Base-by-base conservation (phyloP, 2,888 invertebrate genomes). In the Acrocyrtus sp. region DNA sequence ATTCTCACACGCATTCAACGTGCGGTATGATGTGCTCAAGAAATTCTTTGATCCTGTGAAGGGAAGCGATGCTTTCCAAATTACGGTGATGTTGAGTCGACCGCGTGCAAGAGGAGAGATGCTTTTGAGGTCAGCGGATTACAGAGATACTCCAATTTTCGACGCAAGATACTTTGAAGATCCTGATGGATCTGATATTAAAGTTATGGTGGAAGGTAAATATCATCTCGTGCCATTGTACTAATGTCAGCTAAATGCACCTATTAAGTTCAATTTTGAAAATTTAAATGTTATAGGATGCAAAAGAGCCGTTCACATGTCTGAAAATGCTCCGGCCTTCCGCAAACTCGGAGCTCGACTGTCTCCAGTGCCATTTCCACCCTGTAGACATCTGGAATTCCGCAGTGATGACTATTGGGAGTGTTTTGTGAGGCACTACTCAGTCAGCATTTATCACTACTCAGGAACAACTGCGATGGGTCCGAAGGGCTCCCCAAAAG, bases 161-260 rank as follows among this genome's bases (percentile, higher is more conserved):
- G 79, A 80, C 47, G 79, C 80, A 12, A 79, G 78, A 29, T 80
- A 80, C 50, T 61, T 80, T n/a, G n/a, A n/a, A n/a, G n/a, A n/a
- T 1, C 67, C 78, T 8, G 66, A 76, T 70, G 72, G 76, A 0
- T 51, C 68, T 10, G 80, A 80, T 29, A 10, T 78, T 3, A 21
- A 68, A 17, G 72, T 75, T 29, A 22, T 79, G 8, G 34, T 80
- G 8, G 79, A 79, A 72, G 79, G 80, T 78, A 58, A n/a, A n/a
- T n/a, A n/a, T n/a, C n/a, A n/a, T n/a, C n/a, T n/a, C n/a, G n/a
- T n/a, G n/a, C n/a, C n/a, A n/a, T n/a, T n/a, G n/a, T n/a, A n/a
- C n/a, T n/a, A n/a, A n/a, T n/a, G n/a, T n/a, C n/a, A n/a, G n/a
- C n/a, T n/a, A n/a, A n/a, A n/a, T n/a, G n/a, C n/a, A n/a, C n/a